Evolutionary conservation across 1,140 invertebrate genomes (phyloP), one percentile per base, ranked within the genome.

Genomic region (Brachionus angularis): DNA sequence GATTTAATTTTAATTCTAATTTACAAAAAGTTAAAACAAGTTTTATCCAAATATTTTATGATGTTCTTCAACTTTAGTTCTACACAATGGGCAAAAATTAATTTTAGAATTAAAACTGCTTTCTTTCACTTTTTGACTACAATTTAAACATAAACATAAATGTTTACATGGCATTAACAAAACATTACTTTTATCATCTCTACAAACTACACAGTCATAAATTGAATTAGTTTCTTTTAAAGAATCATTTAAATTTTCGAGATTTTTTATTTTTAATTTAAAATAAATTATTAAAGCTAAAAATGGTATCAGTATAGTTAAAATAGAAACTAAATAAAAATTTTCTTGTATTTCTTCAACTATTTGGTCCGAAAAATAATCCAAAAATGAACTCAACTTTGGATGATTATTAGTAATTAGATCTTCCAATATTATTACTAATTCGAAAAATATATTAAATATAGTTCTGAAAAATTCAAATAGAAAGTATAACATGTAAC

Each of bases 1-100:
- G 14, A 49, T 23, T 23, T 23, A 49, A 23, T 21, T 2, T 18
- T 49, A 49, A 23, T 23, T 25, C 21, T 2, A 47, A 2, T 33
- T 53, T n/a, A 1, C 25, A 8, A 36, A 33, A 58, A 58, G 39
- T 36, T 31, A 53, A 31, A 53, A 29, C 12, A 5, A 31, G 7
- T 34, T 29, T 39, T 36, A 58, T 12, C 36, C 53, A 42, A 58
- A 58, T 39, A 58, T 23, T 25, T 58, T 58, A 3, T 39, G 10
- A 0, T 58, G 5, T 14, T 23, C 16, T 58, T 58, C 7, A 58
- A 58, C 10, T 12, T 23, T 7, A 58, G 18, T 10, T 18, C 53
- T 58, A 16, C 53, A 58, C 10, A 58, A 25, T 34, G 53, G 53
- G 27, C 53, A 58, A 34, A n/a, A n/a, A n/a, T n/a, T n/a, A n/a